Conservation (phyloP, 2,888 invertebrate genomes). For the Sinelater perroti region DNA sequence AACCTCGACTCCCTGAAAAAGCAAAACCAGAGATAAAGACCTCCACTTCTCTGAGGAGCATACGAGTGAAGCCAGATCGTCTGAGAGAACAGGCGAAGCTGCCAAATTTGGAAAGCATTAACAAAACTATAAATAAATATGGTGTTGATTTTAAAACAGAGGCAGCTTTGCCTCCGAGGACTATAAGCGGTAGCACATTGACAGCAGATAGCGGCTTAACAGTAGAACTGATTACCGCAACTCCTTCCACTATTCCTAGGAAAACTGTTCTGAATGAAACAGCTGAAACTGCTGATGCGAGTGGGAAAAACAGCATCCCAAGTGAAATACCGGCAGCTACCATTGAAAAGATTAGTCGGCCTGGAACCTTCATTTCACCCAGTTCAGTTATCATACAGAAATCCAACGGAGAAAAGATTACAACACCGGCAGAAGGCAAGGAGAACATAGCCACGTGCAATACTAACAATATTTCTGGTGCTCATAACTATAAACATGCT, state of each 20-base stretch:
- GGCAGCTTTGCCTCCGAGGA: conserved; percentile 35
- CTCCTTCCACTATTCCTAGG: conserved; percentile 10
- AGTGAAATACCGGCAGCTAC: conserved; percentile 4
- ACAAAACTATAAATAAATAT: conserved; percentile 40
- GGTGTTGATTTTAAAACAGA: conserved; percentile 41
- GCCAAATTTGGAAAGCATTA: conserved; percentile 50
- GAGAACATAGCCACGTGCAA: conserved; percentile 65
- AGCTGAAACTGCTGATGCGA: background rate
- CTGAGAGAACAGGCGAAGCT: conserved; percentile 48
- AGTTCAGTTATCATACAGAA: conserved; percentile 6
- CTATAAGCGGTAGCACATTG: conserved; percentile 31
- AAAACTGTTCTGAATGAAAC: conserved; percentile 15
- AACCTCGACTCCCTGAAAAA: conserved; percentile 48
- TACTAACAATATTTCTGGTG: conserved; percentile 41
- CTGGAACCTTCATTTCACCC: background rate
- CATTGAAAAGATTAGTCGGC: background rate
- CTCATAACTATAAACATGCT: conserved; percentile 25
- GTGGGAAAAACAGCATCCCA: background rate
- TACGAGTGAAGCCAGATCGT: conserved; percentile 72
- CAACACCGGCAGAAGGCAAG: conserved; percentile 59
- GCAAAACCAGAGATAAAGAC: conserved; percentile 60
- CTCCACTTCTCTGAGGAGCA: conserved; percentile 67
- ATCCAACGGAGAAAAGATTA: conserved; percentile 10
- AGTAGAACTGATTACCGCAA: conserved; percentile 26
- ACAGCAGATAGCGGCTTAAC: conserved; percentile 24